Evolutionary conservation across 2,888 invertebrate species (phyloP), one percentile per base, ranked within the genome.

Genomic region (Iselma pallidipennis): DNA sequence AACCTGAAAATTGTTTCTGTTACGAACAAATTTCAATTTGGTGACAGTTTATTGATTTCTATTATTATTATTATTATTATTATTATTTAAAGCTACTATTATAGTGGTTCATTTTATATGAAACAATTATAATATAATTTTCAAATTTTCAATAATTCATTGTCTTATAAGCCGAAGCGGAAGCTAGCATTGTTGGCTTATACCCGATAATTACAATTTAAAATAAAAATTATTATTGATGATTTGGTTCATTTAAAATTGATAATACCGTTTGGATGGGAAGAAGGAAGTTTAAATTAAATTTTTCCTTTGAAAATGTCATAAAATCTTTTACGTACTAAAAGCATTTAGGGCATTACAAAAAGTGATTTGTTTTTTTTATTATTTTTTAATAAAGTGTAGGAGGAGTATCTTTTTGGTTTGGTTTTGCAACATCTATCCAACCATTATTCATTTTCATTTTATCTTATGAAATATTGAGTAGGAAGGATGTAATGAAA

Each of bases 401-500:
- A 58, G 64, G 63, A 61, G 53, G 62, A 67, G 61, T 12, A 45
- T 45, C 45, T 45, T 6, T 21, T 23, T 5, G 45, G 23, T 45
- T 45, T 23, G 45, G 45, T 45, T n/a, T 45, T 23, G 21, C 45
- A 45, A 45, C 45, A 45, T 45, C 45, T 45, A 45, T 45, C 45
- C 45, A 4, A 45, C 61, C 68, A 69, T 72, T 67, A 70, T 66
- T 72, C 71, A 71, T 69, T 71, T 71, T 65, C 67, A 66, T 72
- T 69, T 71, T 68, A 66, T 65, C 69, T 72, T 69, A 72, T 72
- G 71, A 71, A 72, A 71, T 72, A 72, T 72, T 71, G 71, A 72
- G 66, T 65, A 66, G 71, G 65, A 62, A 58, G 69, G 66, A 68
- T 66, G 56, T 70, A 68, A 72, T 71, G 70, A 66, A 71, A 72